Percentiles rank a stretch among this genome's conserved stretches.
phyloP scores from a whole-genome alignment of 37 sponge, comb jelly and placozoan genomes.

The Chondrilla cf. caribensis region DNA sequence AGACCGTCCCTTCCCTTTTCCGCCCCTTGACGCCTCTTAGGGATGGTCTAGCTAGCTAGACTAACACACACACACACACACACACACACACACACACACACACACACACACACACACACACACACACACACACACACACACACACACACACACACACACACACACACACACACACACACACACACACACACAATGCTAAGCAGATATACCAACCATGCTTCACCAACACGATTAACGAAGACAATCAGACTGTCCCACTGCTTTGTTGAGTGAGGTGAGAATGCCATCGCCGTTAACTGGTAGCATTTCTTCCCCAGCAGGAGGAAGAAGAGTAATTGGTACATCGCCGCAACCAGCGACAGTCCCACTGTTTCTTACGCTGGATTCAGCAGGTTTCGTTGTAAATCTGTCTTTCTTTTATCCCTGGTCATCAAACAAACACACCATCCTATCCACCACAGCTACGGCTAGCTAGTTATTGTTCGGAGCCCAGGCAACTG shows the following conservation, averaged over 20 bases:
- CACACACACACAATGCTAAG: background rate
- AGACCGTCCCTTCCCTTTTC: no score
- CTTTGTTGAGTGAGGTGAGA: conserved; percentile 96
- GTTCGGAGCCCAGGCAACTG: conserved; percentile 90
- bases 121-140: no score
- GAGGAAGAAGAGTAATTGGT: background rate
- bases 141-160: no score
- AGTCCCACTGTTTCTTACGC: conserved; percentile 39
- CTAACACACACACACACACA: no score
- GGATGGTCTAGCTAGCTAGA: no score
- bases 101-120: background rate
- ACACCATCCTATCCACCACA: conserved; percentile 77
- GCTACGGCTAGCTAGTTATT: conserved; percentile 91
- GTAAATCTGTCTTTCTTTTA: conserved; percentile 94
- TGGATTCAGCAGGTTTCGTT: conserved; percentile 88
- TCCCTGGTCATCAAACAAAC: conserved; percentile 91
- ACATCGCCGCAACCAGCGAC: no score
- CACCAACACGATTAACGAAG: conserved; percentile 92
- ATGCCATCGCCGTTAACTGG: conserved; percentile 84
- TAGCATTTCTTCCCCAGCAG: conserved; percentile 81
- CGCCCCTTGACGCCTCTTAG: no score
- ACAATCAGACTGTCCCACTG: conserved; percentile 95
- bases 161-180: background rate
- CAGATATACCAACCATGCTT: conserved; percentile 70
- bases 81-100: no score